Conservation (phyloP, 2,797 vertebrate genomes). For the Spinus olivaceus region DNA sequence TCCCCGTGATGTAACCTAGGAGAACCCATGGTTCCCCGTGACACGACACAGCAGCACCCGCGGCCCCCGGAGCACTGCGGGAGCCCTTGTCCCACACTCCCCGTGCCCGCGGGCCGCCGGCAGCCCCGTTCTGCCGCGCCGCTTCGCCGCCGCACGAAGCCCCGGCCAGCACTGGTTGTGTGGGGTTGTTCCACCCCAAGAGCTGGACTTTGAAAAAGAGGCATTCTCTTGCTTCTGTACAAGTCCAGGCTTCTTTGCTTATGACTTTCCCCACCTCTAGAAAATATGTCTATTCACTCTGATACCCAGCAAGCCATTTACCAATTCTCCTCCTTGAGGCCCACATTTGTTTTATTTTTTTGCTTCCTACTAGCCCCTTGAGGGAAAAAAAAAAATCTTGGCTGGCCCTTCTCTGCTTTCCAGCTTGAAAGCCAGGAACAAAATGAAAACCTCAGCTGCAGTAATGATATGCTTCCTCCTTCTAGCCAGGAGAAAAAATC, state of each 20-base stretch:
- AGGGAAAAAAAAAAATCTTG: background rate
- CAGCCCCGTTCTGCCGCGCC: accelerated
- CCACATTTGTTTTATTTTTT: background rate
- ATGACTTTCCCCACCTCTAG: background rate
- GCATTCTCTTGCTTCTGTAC: background rate
- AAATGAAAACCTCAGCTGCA: background rate
- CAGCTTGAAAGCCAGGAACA: background rate
- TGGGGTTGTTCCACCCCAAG: background rate
- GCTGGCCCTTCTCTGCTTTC: background rate
- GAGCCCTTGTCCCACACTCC: background rate
- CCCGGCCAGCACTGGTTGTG: accelerated
- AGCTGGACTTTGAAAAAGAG: background rate
- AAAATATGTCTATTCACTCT: background rate
- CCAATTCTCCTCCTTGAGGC: background rate
- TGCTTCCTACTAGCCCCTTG: background rate
- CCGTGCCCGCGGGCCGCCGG: too few relatives aligned
- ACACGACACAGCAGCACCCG: accelerated
- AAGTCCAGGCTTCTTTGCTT: background rate
- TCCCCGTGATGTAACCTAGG: accelerated
- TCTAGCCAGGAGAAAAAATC: background rate
- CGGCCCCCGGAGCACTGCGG: background rate
- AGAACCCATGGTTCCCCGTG: accelerated
- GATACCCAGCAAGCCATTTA: background rate
- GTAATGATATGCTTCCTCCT: background rate
- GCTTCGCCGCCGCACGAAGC: accelerated